Evolutionary conservation across 2,888 invertebrate species (phyloP), one percentile per base, ranked within the genome.

Genomic region (Orthosia cruda): DNA sequence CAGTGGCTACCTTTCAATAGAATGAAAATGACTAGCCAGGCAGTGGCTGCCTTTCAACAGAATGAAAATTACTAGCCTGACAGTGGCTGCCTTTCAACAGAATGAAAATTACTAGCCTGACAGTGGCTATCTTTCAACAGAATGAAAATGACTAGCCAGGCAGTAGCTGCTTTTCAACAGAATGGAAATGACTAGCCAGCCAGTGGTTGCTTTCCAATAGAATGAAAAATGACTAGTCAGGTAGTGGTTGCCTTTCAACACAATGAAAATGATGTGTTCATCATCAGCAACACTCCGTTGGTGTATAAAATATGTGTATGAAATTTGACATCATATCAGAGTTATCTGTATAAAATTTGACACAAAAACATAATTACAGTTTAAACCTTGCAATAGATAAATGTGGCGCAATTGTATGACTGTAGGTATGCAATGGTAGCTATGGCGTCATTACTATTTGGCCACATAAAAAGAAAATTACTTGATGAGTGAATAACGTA

Each of bases 331-430:
- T 23, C 15, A 15, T 58, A n/a, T 4, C 7, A 45, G 15, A 15
- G n/a, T 45, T 20, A n/a, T 45, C 15, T 20, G 13, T 45, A 18
- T 40, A 58, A 58, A 4, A 18, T 23, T 15, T 9, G n/a, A 18
- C 13, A 20, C 26, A 26, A 40, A 13, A 49, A 47, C 0, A 5
- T 1, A 47, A 20, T n/a, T 15, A 20, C 1, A 45, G 45, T 61
- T 5, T 16, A 26, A 66, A 20, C 18, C 26, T 15, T 68, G 1
- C 3, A 2, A 20, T 7, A 45, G 11, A 58, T 7, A 58, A 59
- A 47, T 69, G 15, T 32, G n/a, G 7, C 47, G n/a, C 57, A 59
- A n/a, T 77, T 45, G n/a, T 16, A n/a, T 18, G 40, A 20, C 5
- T 16, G 18, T 5, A n/a, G n/a, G 0, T 26, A 50, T 9, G 2